Evolutionary conservation across 2,113 vertebrate species (phyloP).

Genomic region (Gambusia affinis): DNA sequence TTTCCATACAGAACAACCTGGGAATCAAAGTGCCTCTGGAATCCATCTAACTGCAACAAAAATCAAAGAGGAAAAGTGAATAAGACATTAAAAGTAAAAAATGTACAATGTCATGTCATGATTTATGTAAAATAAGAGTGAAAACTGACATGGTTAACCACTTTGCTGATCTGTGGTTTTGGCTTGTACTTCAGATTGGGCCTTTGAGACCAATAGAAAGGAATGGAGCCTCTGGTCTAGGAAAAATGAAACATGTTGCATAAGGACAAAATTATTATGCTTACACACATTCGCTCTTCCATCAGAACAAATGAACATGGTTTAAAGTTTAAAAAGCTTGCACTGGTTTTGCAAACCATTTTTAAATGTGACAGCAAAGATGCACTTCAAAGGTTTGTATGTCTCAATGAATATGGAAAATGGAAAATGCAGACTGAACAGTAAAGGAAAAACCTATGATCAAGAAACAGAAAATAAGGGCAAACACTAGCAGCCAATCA

Average conservation of each 20-base stretch:
- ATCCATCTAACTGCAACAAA: constrained; percentile 88
- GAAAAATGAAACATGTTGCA: background rate
- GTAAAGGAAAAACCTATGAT: background rate
- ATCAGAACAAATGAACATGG: background rate
- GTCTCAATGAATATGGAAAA: background rate
- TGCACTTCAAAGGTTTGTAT: background rate
- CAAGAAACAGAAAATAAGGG: background rate
- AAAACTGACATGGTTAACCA: constrained; percentile 87
- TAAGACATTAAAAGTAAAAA: background rate
- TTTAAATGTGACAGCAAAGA: background rate
- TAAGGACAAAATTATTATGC: background rate
- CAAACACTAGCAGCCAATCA: background rate
- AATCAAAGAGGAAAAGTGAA: background rate
- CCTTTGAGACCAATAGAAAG: constrained; percentile 96
- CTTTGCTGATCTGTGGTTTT: constrained; percentile 93
- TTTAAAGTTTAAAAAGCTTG: background rate
- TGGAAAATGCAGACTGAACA: background rate
- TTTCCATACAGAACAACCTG: constrained; percentile 95
- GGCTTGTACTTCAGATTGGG: constrained; percentile 97
- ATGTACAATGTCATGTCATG: background rate
- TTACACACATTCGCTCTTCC: no score
- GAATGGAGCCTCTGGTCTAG: constrained; percentile 95
- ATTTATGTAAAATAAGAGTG: background rate
- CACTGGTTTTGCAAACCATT: background rate
- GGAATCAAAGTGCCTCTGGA: constrained; percentile 96